Conservation (phyloP, 2,888 invertebrate species). For the Rhimphoctona megacephalus region DNA sequence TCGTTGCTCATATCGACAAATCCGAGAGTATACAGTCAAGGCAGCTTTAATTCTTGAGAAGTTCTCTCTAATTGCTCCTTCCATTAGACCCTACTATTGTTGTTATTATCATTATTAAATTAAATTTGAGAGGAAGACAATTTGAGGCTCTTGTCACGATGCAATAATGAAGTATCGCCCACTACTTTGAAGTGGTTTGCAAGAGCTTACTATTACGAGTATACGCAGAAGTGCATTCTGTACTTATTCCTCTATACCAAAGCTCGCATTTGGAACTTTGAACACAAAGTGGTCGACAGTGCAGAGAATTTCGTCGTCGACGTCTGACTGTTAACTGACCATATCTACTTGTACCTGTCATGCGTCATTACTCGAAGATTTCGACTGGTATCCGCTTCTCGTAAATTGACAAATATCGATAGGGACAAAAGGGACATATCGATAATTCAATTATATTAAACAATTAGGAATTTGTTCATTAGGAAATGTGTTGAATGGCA, state of each 20-base stretch:
- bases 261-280: constrained; percentile 21
- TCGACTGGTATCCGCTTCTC: background rate
- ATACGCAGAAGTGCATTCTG: constrained; percentile 13
- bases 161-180: background rate
- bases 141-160: constrained; percentile 22
- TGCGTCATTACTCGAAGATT: constrained; percentile 2
- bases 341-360: constrained; percentile 19
- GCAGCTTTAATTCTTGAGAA: background rate
- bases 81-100: constrained; percentile 11
- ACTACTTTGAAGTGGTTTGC: constrained; percentile 24
- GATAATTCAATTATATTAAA: background rate
- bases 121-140: constrained; percentile 6
- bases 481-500: background rate
- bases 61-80: background rate
- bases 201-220: constrained; percentile 5
- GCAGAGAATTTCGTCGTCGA: constrained; percentile 31
- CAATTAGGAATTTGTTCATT: background rate
- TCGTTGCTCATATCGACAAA: background rate
- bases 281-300: background rate
- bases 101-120: constrained; percentile 19
- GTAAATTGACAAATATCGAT: background rate
- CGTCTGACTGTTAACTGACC: constrained; percentile 29
- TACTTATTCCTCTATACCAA: constrained; percentile 8
- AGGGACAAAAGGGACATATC: background rate
- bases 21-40: background rate